Evolutionary conservation across 2,888 invertebrate species (phyloP), one percentile per base, ranked within the genome.

Genomic region (Dryomyza anilis): DNA sequence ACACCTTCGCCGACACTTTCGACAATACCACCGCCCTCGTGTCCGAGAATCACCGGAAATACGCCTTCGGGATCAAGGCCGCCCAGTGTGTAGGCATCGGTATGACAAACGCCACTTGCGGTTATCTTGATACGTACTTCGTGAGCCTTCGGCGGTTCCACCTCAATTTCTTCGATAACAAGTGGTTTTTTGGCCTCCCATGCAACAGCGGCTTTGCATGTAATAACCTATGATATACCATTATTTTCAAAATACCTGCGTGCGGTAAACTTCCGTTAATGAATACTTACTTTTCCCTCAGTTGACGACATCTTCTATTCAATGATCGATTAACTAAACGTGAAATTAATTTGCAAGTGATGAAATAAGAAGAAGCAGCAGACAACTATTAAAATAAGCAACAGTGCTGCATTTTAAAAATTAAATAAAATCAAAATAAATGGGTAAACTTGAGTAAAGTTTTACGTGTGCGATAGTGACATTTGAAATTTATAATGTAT

Each of bases 11-110:
- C 98, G 56, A 98, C 88, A 83, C 96, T 96, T 83, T 98, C 98
- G n/a, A 98, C 97, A 74, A 98, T 88, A 39, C 98, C 98, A 63
- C 90, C 92, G 36, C 98, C 98, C 85, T 99, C 99, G 78, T 99
- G 99, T 0, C 99, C 99, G 55, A 99, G 86, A 71, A 99, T 85
- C 3, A 93, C 92, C 0, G 98, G 98, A 76, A 97, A 97, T 14
- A 90, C 84, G 5, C 96, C 96, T 83, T 97, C 96, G 0, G 96
- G 91, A 82, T 97, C 96, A 68, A 89, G 87, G 2, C 97, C 97
- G 69, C 90, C 89, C 30, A 95, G 83, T 0, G 97, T 95, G 78
- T 94, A 96, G 0, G 94, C 91, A 84, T 97, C 97, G 0, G 96
- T 97, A 78, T 97, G 97, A 78, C 97, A 97, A 14, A 97, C 81